Evolutionary conservation across 2,797 vertebrate genomes (phyloP).

Genomic region (Syndactyla subalaris): DNA sequence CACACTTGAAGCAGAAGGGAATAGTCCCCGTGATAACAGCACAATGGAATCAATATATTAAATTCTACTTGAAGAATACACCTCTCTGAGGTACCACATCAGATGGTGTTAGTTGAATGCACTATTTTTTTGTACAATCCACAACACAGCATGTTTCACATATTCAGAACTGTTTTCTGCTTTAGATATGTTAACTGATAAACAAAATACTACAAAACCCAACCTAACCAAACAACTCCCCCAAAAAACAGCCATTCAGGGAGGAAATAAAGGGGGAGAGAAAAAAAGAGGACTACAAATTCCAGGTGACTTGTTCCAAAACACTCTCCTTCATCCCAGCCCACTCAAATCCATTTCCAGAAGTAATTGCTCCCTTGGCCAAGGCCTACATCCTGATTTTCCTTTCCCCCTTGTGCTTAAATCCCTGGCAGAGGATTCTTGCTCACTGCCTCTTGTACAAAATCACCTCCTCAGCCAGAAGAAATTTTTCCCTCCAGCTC

Average conservation of each 20-base stretch:
- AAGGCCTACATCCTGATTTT: constrained; percentile 46
- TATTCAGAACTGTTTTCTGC: background rate
- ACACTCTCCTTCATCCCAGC: background rate
- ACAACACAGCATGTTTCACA: background rate
- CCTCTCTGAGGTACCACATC: background rate
- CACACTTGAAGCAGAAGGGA: background rate
- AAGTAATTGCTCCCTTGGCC: constrained; percentile 29
- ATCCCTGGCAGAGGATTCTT: constrained; percentile 19
- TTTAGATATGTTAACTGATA: background rate
- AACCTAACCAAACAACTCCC: background rate
- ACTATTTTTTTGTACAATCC: background rate
- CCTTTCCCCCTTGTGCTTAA: background rate
- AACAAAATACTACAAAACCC: background rate
- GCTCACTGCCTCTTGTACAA: constrained; percentile 12
- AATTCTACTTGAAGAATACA: background rate
- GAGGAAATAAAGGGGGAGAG: background rate
- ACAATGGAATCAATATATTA: background rate
- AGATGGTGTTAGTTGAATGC: background rate
- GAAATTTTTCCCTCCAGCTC: constrained; percentile 12
- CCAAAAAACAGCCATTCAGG: background rate
- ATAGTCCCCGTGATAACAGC: background rate
- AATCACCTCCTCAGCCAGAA: constrained; percentile 44
- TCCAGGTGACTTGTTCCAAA: constrained; percentile 38
- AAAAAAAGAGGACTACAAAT: constrained; percentile 18
- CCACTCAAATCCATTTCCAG: constrained; percentile 55